phyloP scores from a whole-genome alignment of 2,113 vertebrate genomes.

The Pavo muticus region DNA sequence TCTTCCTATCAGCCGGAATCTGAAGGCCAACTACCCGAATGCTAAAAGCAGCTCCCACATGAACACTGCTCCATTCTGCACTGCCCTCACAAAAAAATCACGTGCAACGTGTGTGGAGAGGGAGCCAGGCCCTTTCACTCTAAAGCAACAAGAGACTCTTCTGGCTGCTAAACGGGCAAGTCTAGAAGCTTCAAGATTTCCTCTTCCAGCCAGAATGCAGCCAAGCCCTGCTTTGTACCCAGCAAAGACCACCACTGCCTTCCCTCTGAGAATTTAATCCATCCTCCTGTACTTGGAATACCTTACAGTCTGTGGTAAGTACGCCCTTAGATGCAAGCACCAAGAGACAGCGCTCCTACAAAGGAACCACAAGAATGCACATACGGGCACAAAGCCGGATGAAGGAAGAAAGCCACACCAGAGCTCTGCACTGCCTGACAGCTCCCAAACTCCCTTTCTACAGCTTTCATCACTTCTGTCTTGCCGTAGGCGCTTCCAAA shows the following conservation, averaged over 20 bases:
- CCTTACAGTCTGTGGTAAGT: neutral
- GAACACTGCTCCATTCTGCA: neutral
- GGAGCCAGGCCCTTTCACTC: conserved; percentile 9
- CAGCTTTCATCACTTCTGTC: neutral
- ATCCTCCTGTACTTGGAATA: neutral
- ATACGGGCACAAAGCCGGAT: neutral
- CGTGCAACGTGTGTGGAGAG: neutral
- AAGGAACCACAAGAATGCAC: neutral
- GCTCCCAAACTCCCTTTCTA: neutral
- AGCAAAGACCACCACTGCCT: neutral
- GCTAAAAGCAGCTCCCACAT: conserved; percentile 35
- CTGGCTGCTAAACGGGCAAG: neutral
- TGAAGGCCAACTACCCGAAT: conserved; percentile 27
- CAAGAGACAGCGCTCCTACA: neutral
- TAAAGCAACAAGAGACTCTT: neutral
- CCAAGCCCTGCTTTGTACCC: neutral
- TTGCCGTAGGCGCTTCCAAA: neutral
- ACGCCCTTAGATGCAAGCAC: neutral
- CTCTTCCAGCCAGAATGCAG: neutral
- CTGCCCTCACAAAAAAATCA: neutral
- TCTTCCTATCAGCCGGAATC: conserved; percentile 14
- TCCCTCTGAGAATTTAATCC: neutral
- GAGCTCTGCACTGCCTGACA: neutral
- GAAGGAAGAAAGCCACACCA: neutral
- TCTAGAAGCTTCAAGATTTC: neutral